Evolutionary conservation across 2,888 invertebrate species (phyloP), one percentile per base, ranked within the genome.

Genomic region (Nephrotoma guestfalica): DNA sequence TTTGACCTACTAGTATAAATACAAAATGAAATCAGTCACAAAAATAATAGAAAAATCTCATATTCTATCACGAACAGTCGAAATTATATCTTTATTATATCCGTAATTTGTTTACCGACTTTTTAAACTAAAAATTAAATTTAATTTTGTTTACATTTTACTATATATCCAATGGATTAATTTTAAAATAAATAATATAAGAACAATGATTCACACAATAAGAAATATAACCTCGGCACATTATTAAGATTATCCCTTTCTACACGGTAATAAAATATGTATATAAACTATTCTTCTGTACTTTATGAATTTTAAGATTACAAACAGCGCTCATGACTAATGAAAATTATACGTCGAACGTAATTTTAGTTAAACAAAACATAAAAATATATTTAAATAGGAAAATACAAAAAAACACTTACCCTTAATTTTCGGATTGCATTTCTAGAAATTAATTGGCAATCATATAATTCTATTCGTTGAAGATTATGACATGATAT

Each of bases 391-490:
- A 30, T 5, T 51, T 51, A 6, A 51, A 51, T 57, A 71, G 18
- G 18, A 6, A 71, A 30, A 71, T 71, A 11, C 18, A 71, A 6
- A 71, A 71, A 7, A 30, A 71, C 11, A 51, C 41, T 91, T 92
- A 99, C 99, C 94, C 98, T 95, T 88, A 99, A 94, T 92, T 98
- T 95, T 89, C 97, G 94, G 91, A 99, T 99, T 89, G 99, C 99
- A 90, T 97, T 96, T 90, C 99, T 94, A 86, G 99, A 99, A 90
- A 99, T 99, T 90, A 98, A 95, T 93, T 99, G 99, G 92, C 99
- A 99, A 93, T 99, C 99, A 92, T 99, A 99, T 87, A 99, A 93
- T 92, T 99, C 99, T 89, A 99, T 98, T 88, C 99, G 94, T 92
- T 98, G 97, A 89, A 99, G 94, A 92, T 97, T 97, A 93, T 97